Conservation (phyloP, 2,113 vertebrate genomes). For the Gambusia affinis region DNA sequence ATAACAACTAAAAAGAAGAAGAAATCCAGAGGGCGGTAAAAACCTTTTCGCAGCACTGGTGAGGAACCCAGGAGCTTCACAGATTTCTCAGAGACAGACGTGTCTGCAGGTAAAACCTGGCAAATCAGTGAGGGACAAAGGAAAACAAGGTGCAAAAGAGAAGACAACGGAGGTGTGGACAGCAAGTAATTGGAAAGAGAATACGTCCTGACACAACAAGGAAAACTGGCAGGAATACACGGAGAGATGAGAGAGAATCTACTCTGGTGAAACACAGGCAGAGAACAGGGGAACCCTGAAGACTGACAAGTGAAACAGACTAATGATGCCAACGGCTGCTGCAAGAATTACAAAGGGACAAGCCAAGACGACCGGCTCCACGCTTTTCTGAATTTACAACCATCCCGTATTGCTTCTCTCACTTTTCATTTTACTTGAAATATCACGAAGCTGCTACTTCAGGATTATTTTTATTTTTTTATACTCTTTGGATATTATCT, state of each 20-base stretch:
- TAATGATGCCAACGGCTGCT: constrained; percentile 44
- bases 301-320: constrained; percentile 24
- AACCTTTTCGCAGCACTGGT: not conserved
- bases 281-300: constrained; percentile 16
- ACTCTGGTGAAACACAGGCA: constrained; percentile 24
- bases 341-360: constrained; percentile 9
- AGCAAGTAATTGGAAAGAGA: constrained; percentile 7
- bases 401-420: not conserved
- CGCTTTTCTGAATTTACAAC: constrained; percentile 12
- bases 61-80: not conserved
- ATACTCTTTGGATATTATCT: not conserved
- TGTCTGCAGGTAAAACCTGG: not conserved
- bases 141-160: constrained; percentile 3
- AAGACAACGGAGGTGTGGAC: constrained; percentile 1
- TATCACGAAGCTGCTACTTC: constrained; percentile 4
- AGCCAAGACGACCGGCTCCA: not conserved
- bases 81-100: not conserved
- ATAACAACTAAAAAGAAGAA: too few relatives aligned
- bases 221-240: constrained; percentile 2
- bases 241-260: constrained; percentile 11
- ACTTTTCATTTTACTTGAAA: not conserved
- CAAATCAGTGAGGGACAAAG: not conserved
- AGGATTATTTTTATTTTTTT: not conserved
- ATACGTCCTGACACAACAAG: constrained; percentile 2
- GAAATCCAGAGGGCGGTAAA: too few relatives aligned